Percentiles rank a stretch among this genome's conserved stretches.
Evolutionary conservation across 1,140 invertebrate genomes (phyloP).

Genomic region (Drosophila erecta): DNA sequence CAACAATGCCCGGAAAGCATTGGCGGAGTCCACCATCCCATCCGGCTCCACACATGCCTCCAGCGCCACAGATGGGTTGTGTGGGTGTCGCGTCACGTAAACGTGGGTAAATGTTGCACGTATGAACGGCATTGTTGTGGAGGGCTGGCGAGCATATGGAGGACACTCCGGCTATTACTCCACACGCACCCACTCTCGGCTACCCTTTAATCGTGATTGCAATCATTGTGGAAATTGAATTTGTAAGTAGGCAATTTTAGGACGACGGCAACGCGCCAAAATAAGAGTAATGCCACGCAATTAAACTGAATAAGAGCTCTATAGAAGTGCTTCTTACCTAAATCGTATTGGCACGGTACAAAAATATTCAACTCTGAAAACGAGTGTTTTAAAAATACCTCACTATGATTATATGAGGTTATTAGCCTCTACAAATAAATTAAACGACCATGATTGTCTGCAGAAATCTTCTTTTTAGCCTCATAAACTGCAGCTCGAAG

Average conservation of each 20-base stretch:
- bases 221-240: conserved; percentile 79
- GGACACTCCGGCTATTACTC: conserved; percentile 18
- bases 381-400: too few species aligned
- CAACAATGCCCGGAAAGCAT: conserved; percentile 34
- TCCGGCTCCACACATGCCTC: conserved; percentile 6
- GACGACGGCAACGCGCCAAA: conserved; percentile 35
- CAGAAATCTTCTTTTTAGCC: too few species aligned
- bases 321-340: too few species aligned
- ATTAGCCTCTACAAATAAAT: too few species aligned
- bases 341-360: too few species aligned
- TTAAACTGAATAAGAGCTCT: conserved; percentile 63
- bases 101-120: conserved; percentile 71
- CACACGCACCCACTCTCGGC: conserved; percentile 19
- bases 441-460: too few species aligned
- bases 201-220: conserved; percentile 65
- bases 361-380: too few species aligned
- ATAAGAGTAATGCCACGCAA: conserved; percentile 70
- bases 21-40: conserved; percentile 8
- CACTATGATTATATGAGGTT: too few species aligned
- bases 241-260: conserved; percentile 76
- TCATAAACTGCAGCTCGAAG: too few species aligned
- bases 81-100: conserved; percentile 69
- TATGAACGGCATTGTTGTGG: conserved; percentile 48
- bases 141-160: conserved; percentile 28
- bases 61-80: background rate